Conservation (phyloP, 2,888 invertebrate genomes). For the Myopa tessellatipennis region DNA sequence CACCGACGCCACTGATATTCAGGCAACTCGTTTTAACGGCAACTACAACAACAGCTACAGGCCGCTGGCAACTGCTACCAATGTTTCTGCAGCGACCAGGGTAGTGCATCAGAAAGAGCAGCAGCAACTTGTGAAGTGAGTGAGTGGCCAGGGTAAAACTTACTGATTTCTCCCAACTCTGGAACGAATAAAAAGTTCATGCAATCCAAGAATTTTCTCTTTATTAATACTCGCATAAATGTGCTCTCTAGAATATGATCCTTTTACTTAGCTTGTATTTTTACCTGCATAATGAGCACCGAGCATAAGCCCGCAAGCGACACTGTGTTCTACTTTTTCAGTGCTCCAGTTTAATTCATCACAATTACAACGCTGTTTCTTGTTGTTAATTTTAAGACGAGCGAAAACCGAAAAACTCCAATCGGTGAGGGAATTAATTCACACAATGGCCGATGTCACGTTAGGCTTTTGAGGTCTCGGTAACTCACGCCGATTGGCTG, state of each 20-base stretch:
- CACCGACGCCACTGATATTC: constrained; percentile 24
- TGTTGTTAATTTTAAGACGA: constrained; percentile 15
- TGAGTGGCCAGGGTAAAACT: constrained; percentile 12
- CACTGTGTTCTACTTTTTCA: constrained; percentile 26
- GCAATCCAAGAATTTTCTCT: not conserved
- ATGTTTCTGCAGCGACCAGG: constrained; percentile 13
- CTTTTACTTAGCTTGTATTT: too few relatives aligned
- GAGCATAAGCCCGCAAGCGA: not conserved
- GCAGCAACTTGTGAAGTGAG: constrained; percentile 10
- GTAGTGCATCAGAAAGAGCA: constrained; percentile 6
- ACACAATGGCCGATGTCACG: too few relatives aligned
- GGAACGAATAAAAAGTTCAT: not conserved
- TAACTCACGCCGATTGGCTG: too few relatives aligned
- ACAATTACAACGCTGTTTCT: constrained; percentile 25
- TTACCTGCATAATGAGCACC: too few relatives aligned
- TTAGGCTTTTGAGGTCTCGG: too few relatives aligned
- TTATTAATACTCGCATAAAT: too few relatives aligned
- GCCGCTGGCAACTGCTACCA: constrained; percentile 42
- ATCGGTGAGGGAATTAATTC: not conserved
- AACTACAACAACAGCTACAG: constrained; percentile 30
- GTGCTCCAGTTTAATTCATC: constrained; percentile 26
- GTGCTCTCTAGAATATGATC: too few relatives aligned
- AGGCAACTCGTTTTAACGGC: not conserved
- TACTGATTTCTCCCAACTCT: constrained; percentile 16
- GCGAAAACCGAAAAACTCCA: not conserved